Base-by-base conservation (phyloP, 2,888 invertebrate species). In the Lordiphosa andalusiaca region DNA sequence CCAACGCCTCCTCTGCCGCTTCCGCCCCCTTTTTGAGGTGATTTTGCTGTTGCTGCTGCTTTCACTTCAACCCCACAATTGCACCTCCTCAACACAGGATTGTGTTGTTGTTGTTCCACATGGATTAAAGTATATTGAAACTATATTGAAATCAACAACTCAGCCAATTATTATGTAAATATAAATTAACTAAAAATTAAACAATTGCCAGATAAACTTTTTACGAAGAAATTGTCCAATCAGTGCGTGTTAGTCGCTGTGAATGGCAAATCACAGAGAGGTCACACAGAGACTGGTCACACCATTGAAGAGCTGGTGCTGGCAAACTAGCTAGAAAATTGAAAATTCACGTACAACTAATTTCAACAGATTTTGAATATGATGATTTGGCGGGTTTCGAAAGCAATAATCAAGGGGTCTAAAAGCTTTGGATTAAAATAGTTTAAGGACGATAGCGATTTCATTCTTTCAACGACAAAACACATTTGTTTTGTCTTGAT, bases 141-240 rank as follows among this genome's bases (percentile, higher is more conserved):
- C 7, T 25, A 25, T 25, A 25, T 25, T 7, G 25, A 25, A 25
- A 25, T 25, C 25, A 25, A 25, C 10, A 42, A 21, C 12, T 35
- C 40, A 5, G 13, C 4, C 9, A 41, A 30, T 40, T 16, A 44
- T 63, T 74, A 50, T 38, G 19, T 41, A 60, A 77, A 66, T 54
- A 16, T 41, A 19, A 21, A 38, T 12, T 35, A 42, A 56, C 30
- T 7, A 42, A 42, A 35, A 40, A 21, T 40, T 38, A 67, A 68
- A 60, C 41, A 53, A 39, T 56, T 44, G 25, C 47, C 33, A 40
- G 19, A 55, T 44, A 57, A 57, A 47, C 56, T 37, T 67, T 74
- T 75, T 65, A 55, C 53, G 38, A 59, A 66, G 60, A 74, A 65
- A 61, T 53, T 57, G 65, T 53, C 71, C 82, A 76, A 77, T 25